phyloP scores from a whole-genome alignment of 2,888 invertebrate species.

The Kuschelorhynchus macadamiae region DNA sequence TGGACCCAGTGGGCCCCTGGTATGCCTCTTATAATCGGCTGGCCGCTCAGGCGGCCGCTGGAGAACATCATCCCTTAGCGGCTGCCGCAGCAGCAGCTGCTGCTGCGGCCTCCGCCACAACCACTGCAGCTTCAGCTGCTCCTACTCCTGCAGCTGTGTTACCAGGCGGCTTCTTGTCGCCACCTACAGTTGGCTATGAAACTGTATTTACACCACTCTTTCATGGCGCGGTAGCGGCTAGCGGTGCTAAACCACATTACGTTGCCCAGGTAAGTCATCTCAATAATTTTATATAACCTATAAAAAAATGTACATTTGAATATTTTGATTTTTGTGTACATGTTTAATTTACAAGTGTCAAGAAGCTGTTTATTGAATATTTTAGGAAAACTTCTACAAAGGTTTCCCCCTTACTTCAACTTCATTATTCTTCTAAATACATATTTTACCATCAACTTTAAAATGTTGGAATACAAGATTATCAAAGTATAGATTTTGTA shows the following conservation, averaged over 20 bases:
- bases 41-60: conserved; percentile 74
- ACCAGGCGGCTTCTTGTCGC: conserved; percentile 81
- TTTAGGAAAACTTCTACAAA: too few relatives aligned
- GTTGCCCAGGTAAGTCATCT: conserved; percentile 64
- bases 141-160: conserved; percentile 79
- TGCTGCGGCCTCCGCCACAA: conserved; percentile 66
- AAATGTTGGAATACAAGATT: too few relatives aligned
- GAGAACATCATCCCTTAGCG: conserved; percentile 76
- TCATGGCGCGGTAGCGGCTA: conserved; percentile 77
- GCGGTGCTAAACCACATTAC: conserved; percentile 71
- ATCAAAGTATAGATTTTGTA: too few relatives aligned
- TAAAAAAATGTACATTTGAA: neutral
- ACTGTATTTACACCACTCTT: conserved; percentile 87
- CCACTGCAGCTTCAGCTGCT: conserved; percentile 63
- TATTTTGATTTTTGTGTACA: too few relatives aligned
- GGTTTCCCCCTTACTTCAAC: too few relatives aligned
- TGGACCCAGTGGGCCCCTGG: conserved; percentile 95
- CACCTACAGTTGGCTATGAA: conserved; percentile 84
- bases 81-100: conserved; percentile 62
- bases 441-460: too few relatives aligned
- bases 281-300: neutral
- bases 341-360: too few relatives aligned
- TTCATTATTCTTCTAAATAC: too few relatives aligned
- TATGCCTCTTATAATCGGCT: conserved; percentile 88
- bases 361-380: too few relatives aligned